Percentiles rank a stretch among this genome's conserved stretches.
Conservation (phyloP, 2,888 invertebrate species). For the Thecophora atra region DNA sequence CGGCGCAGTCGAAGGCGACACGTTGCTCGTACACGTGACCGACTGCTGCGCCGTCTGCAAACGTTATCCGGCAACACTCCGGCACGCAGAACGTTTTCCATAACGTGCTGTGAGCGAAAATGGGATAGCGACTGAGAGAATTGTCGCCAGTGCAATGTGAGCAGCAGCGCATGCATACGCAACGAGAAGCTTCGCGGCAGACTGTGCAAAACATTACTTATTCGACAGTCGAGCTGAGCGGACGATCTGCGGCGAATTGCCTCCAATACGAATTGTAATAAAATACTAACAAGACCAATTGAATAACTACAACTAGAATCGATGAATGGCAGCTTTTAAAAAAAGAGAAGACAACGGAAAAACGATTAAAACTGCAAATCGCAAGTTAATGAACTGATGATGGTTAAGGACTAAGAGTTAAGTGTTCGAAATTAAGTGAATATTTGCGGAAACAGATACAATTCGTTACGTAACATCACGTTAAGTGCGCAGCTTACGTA, state of each 20-base stretch:
- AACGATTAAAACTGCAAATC: too few relatives aligned
- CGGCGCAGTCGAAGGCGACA: constrained; percentile 40
- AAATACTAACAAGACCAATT: too few relatives aligned
- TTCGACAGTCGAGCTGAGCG: constrained; percentile 21
- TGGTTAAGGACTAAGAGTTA: too few relatives aligned
- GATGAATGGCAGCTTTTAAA: too few relatives aligned
- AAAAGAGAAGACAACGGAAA: too few relatives aligned
- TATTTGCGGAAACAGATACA: neutral
- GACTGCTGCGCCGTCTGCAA: constrained; percentile 32
- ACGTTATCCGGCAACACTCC: constrained; percentile 15
- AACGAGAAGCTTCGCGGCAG: constrained; percentile 15
- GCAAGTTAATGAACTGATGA: too few relatives aligned
- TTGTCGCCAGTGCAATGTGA: constrained; percentile 51
- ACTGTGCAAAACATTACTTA: constrained; percentile 20
- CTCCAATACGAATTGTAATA: neutral
- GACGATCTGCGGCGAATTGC: constrained; percentile 9
- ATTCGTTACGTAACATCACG: neutral
- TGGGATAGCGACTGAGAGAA: constrained; percentile 41
- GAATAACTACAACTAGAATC: too few relatives aligned
- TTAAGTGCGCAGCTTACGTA: neutral
- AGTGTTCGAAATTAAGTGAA: too few relatives aligned
- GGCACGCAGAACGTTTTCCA: constrained; percentile 46
- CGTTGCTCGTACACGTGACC: constrained; percentile 59
- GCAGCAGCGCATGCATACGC: constrained; percentile 42
- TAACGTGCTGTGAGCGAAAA: constrained; percentile 46